Conservation (phyloP, 2,797 vertebrate species). For the Thamnophis elegans region DNA sequence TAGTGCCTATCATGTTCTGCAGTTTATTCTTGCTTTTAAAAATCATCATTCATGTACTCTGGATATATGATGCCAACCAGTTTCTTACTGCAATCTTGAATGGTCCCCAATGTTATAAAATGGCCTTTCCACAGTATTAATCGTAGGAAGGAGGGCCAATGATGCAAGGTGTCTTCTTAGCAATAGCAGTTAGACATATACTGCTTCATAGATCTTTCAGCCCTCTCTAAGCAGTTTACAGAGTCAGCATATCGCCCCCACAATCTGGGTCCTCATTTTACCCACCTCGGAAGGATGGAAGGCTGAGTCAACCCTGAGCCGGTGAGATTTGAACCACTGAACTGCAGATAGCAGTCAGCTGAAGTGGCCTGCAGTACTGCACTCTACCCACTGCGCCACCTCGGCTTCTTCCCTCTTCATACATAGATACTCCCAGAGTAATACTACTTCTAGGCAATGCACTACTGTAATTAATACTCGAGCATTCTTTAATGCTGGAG, state of each 20-base stretch:
- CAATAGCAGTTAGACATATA: too few species aligned
- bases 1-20: neutral
- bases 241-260: too few species aligned
- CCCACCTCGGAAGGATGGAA: too few species aligned
- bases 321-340: too few species aligned
- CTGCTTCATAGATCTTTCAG: too few species aligned
- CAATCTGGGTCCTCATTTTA: too few species aligned
- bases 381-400: too few species aligned
- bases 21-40: neutral
- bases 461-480: neutral
- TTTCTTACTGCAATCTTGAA: neutral
- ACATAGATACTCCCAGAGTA: neutral
- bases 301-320: too few species aligned
- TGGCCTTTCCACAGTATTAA: neutral
- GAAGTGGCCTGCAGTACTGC: too few species aligned
- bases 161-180: neutral
- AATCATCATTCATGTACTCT: neutral
- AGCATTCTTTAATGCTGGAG: neutral
- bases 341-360: too few species aligned
- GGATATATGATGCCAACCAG: neutral
- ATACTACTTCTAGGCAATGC: neutral
- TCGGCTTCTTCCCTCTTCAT: neutral
- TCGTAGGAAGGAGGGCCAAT: neutral
- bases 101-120: neutral
- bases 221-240: too few species aligned